Evolutionary conservation across 92 coral and sea anemone species (phyloP).

Genomic region (Palythoa heliodiscus): DNA sequence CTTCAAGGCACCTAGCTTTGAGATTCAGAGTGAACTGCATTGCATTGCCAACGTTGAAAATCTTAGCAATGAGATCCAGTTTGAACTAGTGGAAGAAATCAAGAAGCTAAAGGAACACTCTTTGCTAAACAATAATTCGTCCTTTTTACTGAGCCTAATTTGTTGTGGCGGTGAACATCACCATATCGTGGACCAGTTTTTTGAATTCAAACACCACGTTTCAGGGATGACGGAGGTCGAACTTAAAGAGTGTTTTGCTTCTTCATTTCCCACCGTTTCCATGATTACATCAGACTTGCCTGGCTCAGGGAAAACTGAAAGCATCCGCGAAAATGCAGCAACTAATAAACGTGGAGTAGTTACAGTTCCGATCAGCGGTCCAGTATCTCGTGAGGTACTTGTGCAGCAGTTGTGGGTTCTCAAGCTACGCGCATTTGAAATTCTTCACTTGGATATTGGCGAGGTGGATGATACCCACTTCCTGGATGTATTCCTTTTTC

Average conservation of each 20-base stretch:
- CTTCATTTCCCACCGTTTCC: conserved; percentile 67
- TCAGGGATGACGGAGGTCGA: conserved; percentile 87
- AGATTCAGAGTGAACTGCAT: conserved; percentile 57
- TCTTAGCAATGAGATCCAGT: conserved; percentile 86
- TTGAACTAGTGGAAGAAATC: conserved; percentile 76
- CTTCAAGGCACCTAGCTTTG: conserved; percentile 69
- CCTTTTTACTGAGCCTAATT: conserved; percentile 75
- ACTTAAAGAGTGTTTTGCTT: conserved; percentile 53
- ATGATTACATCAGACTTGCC: conserved; percentile 90
- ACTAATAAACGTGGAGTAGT: conserved; percentile 51
- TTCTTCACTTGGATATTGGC: conserved; percentile 87
- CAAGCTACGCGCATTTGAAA: conserved; percentile 56
- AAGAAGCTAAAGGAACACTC: conserved; percentile 44
- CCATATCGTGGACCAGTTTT: conserved; percentile 88
- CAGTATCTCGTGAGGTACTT: conserved; percentile 66
- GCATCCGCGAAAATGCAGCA: conserved; percentile 67
- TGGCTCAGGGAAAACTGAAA: conserved; percentile 92
- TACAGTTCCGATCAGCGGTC: conserved; percentile 92
- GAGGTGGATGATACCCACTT: conserved; percentile 81
- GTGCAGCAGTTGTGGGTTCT: conserved; percentile 64
- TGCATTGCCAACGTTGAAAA: conserved; percentile 94
- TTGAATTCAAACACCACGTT: conserved; percentile 70
- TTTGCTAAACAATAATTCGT: conserved; percentile 25
- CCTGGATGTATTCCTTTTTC: conserved; percentile 89
- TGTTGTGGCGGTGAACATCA: conserved; percentile 95